A percentile compares a stretch with the other conserved stretches of the same genome.
phyloP scores from a whole-genome alignment of 2,797 vertebrate genomes.

The Chaetodon trifasciatus region DNA sequence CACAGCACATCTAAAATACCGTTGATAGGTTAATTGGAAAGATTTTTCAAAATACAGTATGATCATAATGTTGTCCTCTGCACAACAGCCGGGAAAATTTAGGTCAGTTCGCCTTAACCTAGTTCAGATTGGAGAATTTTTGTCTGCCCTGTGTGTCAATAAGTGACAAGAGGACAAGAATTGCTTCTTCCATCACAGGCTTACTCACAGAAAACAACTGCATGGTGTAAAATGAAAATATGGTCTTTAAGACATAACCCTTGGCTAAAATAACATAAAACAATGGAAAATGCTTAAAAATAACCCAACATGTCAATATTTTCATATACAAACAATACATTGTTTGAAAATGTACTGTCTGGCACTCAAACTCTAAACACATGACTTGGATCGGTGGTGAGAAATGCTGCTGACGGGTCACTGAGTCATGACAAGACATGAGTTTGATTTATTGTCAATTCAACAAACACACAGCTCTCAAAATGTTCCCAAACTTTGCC shows the following conservation, averaged over 20 bases:
- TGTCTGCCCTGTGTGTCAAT: neutral
- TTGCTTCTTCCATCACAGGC: neutral
- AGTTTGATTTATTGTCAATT: neutral
- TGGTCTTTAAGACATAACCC: neutral
- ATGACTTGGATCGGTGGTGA: neutral
- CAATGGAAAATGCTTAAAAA: neutral
- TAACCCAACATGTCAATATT: neutral
- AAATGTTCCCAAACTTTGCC: neutral
- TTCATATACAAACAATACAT: neutral
- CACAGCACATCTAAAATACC: neutral
- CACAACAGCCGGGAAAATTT: neutral
- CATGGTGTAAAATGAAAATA: neutral
- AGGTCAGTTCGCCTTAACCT: slow-evolving; percentile 5
- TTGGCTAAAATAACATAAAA: neutral
- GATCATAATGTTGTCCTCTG: neutral
- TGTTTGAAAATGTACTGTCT: neutral
- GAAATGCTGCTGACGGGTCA: neutral
- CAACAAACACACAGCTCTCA: neutral
- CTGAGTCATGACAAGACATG: neutral
- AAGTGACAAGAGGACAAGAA: neutral
- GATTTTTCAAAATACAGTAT: no score
- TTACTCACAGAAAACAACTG: neutral
- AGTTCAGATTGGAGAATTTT: neutral
- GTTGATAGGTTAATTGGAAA: neutral
- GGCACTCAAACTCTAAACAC: neutral